Evolutionary conservation across 2,888 invertebrate species (phyloP), one percentile per base, ranked within the genome.

Genomic region (Aphidoletes aphidimyza): DNA sequence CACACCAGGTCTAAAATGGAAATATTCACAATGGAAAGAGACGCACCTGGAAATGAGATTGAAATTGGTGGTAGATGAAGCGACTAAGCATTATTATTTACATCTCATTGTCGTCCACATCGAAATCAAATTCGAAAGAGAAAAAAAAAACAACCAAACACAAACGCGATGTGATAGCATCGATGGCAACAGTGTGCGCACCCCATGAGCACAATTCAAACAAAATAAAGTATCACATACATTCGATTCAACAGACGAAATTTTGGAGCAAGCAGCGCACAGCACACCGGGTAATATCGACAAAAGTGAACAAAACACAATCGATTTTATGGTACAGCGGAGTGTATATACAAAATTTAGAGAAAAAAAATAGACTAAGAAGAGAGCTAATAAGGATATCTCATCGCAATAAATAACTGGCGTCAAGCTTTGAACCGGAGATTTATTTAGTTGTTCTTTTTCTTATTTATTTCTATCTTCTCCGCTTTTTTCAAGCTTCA

Each of bases 51-150:
- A 54, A 22, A 54, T 9, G 22, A 8, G n/a, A 1, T 1, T 22
- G 9, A 54, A 54, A 54, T 54, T 54, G 54, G 22, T 22, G 54
- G n/a, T 22, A n/a, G 54, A 54, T 54, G 54, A 54, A 54, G 54
- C 54, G 54, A 54, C 54, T 54, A 54, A 47, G 54, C 54, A 22
- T 54, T 54, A 54, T 54, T 54, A 54, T 54, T 54, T 54, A 54
- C 54, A 54, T 54, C 54, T 54, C 54, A 54, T 54, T 54, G 54
- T 54, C 54, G 54, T 54, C 54, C 54, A 54, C 54, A 22, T n/a
- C 54, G 54, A 54, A 54, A 54, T 54, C 22, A 54, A 54, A 54
- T 54, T 22, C n/a, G n/a, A n/a, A n/a, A n/a, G n/a, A n/a, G n/a
- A n/a, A n/a, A 54, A 54, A 54, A n/a, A 22, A 54, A 54, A 22